Conservation (phyloP, 2,797 vertebrate genomes). For the Phoebastria nigripes region DNA sequence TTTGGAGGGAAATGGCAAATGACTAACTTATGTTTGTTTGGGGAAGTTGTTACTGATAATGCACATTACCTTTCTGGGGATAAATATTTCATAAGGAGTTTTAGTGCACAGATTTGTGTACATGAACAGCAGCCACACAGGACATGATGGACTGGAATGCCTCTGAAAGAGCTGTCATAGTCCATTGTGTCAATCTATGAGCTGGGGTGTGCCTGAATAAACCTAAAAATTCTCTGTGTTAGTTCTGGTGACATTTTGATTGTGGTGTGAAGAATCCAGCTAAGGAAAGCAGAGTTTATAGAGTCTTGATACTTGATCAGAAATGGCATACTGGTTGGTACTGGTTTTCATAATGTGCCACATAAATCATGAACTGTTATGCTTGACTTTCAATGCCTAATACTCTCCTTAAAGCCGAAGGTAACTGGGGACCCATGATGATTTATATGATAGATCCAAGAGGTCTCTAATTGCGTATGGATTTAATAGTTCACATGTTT, state of each 20-base stretch:
- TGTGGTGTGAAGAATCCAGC: neutral
- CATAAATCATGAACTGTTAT: neutral
- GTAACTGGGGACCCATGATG: neutral
- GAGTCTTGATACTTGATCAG: neutral
- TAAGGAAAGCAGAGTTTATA: neutral
- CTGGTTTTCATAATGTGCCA: neutral
- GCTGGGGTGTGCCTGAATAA: neutral
- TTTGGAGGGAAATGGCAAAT: neutral
- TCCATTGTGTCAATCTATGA: neutral
- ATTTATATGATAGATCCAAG: neutral
- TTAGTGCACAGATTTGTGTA: neutral
- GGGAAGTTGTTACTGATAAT: neutral
- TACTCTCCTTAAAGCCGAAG: neutral
- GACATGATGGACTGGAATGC: neutral
- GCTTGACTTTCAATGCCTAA: neutral
- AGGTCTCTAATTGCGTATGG: neutral
- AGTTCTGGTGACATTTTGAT: neutral
- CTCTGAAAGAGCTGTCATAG: slow-evolving; percentile 27
- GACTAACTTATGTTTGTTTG: neutral
- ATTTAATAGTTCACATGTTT: neutral
- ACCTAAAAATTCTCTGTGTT: neutral
- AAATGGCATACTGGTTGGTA: neutral
- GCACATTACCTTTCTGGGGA: neutral
- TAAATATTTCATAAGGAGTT: slow-evolving; percentile 53
- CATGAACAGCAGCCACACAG: neutral